These are phyloP conservation scores for Nannoperca australis DNA, from an alignment of 2,797 vertebrate genomes.

Conservation along the genomic window DNA sequence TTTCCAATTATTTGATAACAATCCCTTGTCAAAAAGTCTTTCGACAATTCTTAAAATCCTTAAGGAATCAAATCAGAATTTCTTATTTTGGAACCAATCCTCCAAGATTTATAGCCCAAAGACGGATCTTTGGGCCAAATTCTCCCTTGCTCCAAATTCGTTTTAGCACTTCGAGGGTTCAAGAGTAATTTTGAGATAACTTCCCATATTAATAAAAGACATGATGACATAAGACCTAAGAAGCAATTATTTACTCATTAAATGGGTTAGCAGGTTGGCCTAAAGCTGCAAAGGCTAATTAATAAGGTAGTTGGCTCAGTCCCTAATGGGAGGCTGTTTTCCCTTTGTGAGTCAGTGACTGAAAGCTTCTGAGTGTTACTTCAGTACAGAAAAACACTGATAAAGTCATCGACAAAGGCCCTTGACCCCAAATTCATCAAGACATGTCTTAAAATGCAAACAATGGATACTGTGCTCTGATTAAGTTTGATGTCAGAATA, in stretches of 20 bases:
- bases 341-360: conserved; percentile 65
- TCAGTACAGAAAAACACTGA: conserved; percentile 51
- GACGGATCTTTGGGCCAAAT: conserved; percentile 71
- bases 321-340: conserved; percentile 67
- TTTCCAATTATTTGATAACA: conserved; percentile 84
- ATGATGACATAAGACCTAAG: conserved; percentile 80
- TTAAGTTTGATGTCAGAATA: background rate
- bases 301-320: conserved; percentile 77
- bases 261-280: conserved; percentile 84
- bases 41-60: conserved; percentile 73
- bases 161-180: conserved; percentile 79
- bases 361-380: conserved; percentile 57
- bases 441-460: conserved; percentile 35
- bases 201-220: conserved; percentile 80
- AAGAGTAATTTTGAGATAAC: conserved; percentile 82
- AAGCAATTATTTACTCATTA: conserved; percentile 85
- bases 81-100: conserved; percentile 80
- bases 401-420: conserved; percentile 65
- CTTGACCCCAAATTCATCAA: conserved; percentile 69
- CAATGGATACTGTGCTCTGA: conserved; percentile 19
- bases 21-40: conserved; percentile 76
- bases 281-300: conserved; percentile 82
- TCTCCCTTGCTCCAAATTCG: conserved; percentile 75
- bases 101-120: conserved; percentile 70
- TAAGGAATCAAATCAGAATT: conserved; percentile 72